A percentile compares a stretch with the other conserved stretches of the same genome.
These are phyloP conservation scores for Ochotona curzoniae DNA, from an alignment of 2,113 vertebrate species.

Conservation along the genomic window DNA sequence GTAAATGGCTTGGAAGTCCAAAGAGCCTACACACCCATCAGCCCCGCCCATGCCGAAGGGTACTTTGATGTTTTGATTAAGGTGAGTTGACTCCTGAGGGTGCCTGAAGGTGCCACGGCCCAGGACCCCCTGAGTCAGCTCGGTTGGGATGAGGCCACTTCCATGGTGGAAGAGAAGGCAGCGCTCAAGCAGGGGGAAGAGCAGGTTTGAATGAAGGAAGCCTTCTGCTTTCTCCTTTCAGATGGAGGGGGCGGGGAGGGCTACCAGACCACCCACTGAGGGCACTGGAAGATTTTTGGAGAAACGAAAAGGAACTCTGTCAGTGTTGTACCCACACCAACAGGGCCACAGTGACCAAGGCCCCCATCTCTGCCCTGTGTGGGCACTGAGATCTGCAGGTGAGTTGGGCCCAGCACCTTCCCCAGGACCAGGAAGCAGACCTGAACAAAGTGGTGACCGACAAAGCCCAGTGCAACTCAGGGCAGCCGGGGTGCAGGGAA, in stretches of 20 bases:
- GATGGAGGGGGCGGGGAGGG: too few species aligned
- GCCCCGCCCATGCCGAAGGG: slow-evolving; percentile 82
- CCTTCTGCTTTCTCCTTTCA: neutral
- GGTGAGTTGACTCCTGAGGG: slow-evolving; percentile 79
- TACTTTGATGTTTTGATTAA: slow-evolving; percentile 91
- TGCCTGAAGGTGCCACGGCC: neutral
- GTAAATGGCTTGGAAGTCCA: slow-evolving; percentile 88
- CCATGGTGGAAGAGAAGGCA: neutral
- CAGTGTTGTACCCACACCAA: neutral
- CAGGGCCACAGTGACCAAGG: neutral
- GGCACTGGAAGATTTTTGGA: neutral
- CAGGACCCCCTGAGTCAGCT: neutral
- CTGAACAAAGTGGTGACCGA: neutral
- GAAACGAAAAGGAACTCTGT: neutral
- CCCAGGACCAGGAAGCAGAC: neutral
- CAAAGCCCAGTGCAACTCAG: neutral
- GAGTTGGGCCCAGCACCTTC: neutral
- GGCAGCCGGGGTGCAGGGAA: neutral
- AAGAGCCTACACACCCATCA: slow-evolving; percentile 89
- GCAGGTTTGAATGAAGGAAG: too few species aligned
- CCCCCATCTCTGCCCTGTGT: neutral
- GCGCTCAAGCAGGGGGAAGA: neutral
- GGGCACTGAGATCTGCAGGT: neutral
- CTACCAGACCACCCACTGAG: neutral
- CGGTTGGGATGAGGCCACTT: neutral